Base-by-base conservation (phyloP, 1,140 invertebrate genomes). In the Argopecten irradians region DNA sequence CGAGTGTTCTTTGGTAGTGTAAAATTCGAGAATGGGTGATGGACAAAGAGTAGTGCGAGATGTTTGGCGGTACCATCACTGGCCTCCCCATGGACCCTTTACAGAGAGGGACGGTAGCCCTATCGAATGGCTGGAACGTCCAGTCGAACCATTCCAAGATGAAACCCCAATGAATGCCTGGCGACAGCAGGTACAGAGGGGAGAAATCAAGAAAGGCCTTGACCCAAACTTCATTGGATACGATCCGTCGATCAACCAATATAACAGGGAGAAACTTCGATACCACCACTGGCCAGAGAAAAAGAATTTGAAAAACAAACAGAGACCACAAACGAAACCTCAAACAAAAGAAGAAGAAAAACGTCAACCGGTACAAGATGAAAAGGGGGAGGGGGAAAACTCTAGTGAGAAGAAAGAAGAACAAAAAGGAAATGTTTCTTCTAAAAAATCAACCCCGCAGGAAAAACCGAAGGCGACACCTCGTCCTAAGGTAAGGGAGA, bases 31-130 rank as follows among this genome's bases (percentile, higher is more conserved):
- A 71, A 71, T 71, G 55, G 55, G 55, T 28, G 55, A 71, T 5
- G 55, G 55, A 71, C n/a, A n/a, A 8, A 71, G n/a, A 11, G 84
- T 88, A 33, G 89, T 86, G 19, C 41, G 89, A 88, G 89, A 90
- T 39, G 28, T 90, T 1, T 90, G 87, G 71, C 86, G 89, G 22
- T 90, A 90, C 32, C 89, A 90, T 32, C 89, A 90, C 82, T 90
- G 89, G 89, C 89, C 89, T 0, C 34, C 85, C 2, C 82, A 85
- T 71, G 55, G 55, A 71, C 55, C 55, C 22, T 71, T 71, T 71
- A 71, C 55, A 28, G 55, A 3, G 19, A 71, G 55, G 55, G 55
- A 71, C 22, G 22, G 55, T 3, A 71, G 55, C n/a, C 55, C 55
- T 28, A 71, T 71, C n/a, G 55, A 71, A 11, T 71, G 55, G 55